phyloP scores from a whole-genome alignment of 2,797 vertebrate genomes.

The Odontamblyopus lacepedii region DNA sequence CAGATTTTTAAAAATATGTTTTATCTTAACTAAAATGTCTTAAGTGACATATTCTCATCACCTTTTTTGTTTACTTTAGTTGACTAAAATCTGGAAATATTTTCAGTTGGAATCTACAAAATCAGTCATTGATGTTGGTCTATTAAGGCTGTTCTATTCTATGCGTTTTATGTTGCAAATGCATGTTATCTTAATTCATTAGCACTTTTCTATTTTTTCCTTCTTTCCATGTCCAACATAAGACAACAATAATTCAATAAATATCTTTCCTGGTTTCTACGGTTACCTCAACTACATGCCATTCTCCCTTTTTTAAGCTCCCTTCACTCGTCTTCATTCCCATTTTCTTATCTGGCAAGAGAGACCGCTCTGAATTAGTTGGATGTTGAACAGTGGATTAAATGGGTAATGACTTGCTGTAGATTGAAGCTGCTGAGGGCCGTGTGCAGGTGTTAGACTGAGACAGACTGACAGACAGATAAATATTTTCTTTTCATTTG shows the following conservation, averaged over 20 bases:
- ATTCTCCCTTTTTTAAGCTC: conserved; percentile 28
- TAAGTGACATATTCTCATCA: background rate
- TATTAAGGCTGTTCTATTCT: background rate
- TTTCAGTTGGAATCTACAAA: background rate
- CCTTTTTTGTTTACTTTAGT: background rate
- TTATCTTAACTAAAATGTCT: conserved; percentile 11
- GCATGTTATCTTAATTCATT: background rate
- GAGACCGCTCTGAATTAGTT: conserved; percentile 48
- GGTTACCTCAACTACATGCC: conserved; percentile 16
- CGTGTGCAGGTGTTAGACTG: conserved; percentile 52
- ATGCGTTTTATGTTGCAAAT: background rate
- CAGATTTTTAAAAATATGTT: conserved; percentile 2
- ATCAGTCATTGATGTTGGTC: background rate
- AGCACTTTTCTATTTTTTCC: background rate
- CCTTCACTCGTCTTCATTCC: conserved; percentile 35
- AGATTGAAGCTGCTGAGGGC: conserved; percentile 37
- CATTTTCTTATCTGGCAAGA: conserved; percentile 33
- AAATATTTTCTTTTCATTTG: conserved; percentile 40
- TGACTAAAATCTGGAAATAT: background rate
- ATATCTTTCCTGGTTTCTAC: background rate
- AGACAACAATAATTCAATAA: too few species aligned
- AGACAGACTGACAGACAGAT: conserved; percentile 74
- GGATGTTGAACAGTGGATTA: conserved; percentile 50
- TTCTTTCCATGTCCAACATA: background rate
- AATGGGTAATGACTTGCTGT: conserved; percentile 36